Conservation (phyloP, 2,113 vertebrate genomes). For the Phyllostomus discolor region DNA sequence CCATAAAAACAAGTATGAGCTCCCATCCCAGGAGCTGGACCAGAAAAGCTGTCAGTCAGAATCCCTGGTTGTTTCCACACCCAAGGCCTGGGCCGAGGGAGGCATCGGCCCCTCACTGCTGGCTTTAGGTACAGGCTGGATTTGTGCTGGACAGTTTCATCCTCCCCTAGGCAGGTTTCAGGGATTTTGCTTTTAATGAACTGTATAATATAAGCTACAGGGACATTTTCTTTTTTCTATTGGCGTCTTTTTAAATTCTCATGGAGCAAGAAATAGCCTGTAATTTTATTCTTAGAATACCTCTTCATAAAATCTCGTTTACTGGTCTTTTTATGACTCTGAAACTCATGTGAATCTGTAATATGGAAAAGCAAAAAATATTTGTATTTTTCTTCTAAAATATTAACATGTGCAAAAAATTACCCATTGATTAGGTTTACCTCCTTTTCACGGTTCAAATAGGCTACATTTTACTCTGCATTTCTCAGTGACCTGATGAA, state of each 20-base stretch:
- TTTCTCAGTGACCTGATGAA: neutral
- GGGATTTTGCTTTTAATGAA: neutral
- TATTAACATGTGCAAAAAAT: neutral
- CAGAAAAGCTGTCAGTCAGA: neutral
- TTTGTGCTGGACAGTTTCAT: neutral
- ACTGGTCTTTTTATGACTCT: neutral
- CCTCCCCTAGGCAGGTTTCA: neutral
- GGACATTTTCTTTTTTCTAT: neutral
- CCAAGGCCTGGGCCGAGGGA: neutral
- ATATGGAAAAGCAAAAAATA: neutral
- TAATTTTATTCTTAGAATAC: neutral
- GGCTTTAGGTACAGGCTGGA: neutral
- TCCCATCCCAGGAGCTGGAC: neutral
- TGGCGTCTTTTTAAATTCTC: neutral
- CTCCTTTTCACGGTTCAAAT: neutral
- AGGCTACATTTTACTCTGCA: neutral
- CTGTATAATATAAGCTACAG: neutral
- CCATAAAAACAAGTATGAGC: neutral
- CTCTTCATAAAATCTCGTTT: slow-evolving; percentile 16
- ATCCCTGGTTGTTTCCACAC: neutral
- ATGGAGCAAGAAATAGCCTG: neutral
- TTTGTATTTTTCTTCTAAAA: neutral
- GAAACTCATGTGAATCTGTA: neutral
- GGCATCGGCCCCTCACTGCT: neutral
- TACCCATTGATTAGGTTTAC: neutral